phyloP scores from a whole-genome alignment of 2,888 invertebrate genomes.

The Emmelina monodactyla region DNA sequence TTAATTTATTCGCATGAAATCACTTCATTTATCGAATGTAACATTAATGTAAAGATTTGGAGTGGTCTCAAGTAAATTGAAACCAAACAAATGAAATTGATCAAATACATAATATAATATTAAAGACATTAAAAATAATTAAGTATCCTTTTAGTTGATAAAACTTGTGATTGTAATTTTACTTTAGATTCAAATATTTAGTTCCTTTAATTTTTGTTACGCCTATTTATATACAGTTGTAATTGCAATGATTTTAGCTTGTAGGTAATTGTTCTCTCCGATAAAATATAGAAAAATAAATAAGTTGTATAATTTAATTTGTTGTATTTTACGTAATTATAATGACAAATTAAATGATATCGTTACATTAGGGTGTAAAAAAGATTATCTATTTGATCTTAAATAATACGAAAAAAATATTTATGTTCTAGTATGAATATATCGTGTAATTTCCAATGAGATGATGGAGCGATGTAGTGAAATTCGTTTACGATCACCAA shows the following conservation, averaged over 20 bases:
- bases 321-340: conserved; percentile 60
- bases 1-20: no score
- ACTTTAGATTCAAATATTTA: conserved; percentile 56
- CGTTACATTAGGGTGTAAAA: conserved; percentile 65
- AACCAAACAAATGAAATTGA: no score
- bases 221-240: conserved; percentile 54
- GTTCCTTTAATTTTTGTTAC: conserved; percentile 62
- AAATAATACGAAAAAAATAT: conserved; percentile 64
- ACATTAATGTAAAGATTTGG: conserved; percentile 59
- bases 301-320: conserved; percentile 62
- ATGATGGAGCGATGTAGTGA: conserved; percentile 60
- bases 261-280: conserved; percentile 56
- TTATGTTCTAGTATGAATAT: conserved; percentile 65
- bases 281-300: conserved; percentile 50
- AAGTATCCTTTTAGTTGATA: conserved; percentile 50
- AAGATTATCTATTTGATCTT: conserved; percentile 67
- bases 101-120: conserved; percentile 48
- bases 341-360: conserved; percentile 64
- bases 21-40: no score
- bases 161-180: conserved; percentile 52
- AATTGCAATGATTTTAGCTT: conserved; percentile 46
- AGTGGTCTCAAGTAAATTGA: no score
- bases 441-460: conserved; percentile 55
- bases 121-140: conserved; percentile 47
- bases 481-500: conserved; percentile 63